Evolutionary conservation across 2,113 vertebrate species (phyloP).

Genomic region (Ceyx melanurus): DNA sequence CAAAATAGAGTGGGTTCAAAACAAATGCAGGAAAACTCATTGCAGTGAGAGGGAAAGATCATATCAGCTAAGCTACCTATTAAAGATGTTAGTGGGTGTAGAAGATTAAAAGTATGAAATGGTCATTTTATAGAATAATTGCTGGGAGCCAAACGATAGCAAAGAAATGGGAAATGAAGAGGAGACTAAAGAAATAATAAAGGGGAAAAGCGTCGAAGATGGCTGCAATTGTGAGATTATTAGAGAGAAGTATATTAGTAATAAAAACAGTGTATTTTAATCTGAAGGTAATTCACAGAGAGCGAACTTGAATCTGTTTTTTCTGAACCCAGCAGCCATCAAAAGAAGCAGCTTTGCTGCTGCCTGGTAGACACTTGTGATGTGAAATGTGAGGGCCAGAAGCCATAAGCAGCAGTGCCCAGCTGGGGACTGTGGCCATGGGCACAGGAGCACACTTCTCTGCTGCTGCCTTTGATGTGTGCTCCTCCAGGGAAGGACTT

Average conservation of each 20-base stretch:
- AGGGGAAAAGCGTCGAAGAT: neutral
- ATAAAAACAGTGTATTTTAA: neutral
- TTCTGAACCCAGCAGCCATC: neutral
- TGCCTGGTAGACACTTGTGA: neutral
- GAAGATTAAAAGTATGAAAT: neutral
- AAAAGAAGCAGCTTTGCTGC: neutral
- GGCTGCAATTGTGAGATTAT: neutral
- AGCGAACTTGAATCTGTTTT: neutral
- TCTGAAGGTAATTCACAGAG: neutral
- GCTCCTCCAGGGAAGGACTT: neutral
- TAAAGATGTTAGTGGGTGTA: neutral
- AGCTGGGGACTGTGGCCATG: neutral
- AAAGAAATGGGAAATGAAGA: neutral
- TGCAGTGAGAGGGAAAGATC: neutral
- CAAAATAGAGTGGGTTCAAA: neutral
- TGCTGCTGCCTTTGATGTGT: neutral
- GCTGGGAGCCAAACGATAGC: neutral
- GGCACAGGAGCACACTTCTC: neutral
- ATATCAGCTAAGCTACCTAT: neutral
- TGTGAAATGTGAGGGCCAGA: neutral
- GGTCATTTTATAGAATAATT: neutral
- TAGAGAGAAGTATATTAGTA: neutral
- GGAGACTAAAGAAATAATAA: neutral
- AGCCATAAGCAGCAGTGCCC: neutral
- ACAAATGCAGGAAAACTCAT: neutral